Base-by-base conservation (phyloP, 2,797 vertebrate species). In the Muraenolepis orangiensis region DNA sequence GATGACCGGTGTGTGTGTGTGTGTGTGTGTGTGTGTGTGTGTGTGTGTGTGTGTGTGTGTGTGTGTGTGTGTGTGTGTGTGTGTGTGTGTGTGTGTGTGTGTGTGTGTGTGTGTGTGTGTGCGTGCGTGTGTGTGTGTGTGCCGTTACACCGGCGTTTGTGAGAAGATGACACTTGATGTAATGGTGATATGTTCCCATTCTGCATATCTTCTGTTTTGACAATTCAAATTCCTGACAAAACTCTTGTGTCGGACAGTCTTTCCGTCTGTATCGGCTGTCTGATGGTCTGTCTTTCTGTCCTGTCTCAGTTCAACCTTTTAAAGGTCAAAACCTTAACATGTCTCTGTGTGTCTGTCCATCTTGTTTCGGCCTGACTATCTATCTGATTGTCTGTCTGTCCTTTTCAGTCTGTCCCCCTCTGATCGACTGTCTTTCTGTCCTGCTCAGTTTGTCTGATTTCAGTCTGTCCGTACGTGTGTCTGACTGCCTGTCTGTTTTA, bases 11-110 rank as follows among this genome's bases (percentile, higher is more conserved):
- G 40, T 77, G 70, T 57, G 20, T 40, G 57, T 28, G 34, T n/a
- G 46, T 70, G 77, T 77, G 66, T 5, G 34, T n/a, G 46, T 70
- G 77, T 77, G 66, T 5, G 51, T 64, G 40, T 77, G 70, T 57
- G 20, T 40, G 57, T 28, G 34, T n/a, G 46, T 70, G 77, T 77
- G 66, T 5, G 51, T 64, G 40, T 77, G 70, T 57, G 20, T 40
- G 57, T 28, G 34, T n/a, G 46, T 70, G 77, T 77, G 66, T 5
- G 51, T 64, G 40, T 77, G 70, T 57, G 20, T 40, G 57, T 28
- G 34, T n/a, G 46, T 70, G 77, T 77, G 66, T 5, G 51, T 64
- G 40, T 77, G 70, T 57, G 20, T 40, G 57, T 28, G 34, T n/a
- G 46, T 70, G 77, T 77, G 66, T 5, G 51, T 64, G 40, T 77